phyloP scores from a whole-genome alignment of 2,888 invertebrate species.

The Laothoe populi region DNA sequence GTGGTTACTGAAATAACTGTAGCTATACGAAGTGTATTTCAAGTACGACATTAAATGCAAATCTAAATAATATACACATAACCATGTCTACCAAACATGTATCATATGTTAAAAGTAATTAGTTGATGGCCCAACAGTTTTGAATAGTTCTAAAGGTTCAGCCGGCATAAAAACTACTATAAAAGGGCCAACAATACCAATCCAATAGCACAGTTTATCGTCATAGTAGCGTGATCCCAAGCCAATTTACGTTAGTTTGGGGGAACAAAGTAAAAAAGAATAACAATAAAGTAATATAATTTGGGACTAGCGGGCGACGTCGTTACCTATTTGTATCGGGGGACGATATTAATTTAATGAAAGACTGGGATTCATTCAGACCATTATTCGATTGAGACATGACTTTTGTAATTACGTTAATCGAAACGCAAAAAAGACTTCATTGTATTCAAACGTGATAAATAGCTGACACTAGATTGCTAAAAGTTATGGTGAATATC shows the following conservation, averaged over 20 bases:
- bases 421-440: slow-evolving; percentile 38
- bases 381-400: slow-evolving; percentile 63
- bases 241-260: slow-evolving; percentile 81
- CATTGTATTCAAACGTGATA: slow-evolving; percentile 4
- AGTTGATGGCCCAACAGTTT: slow-evolving; percentile 26
- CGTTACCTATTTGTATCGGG: slow-evolving; percentile 73
- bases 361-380: slow-evolving; percentile 61
- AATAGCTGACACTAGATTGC: not conserved
- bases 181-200: slow-evolving; percentile 66
- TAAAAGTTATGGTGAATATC: not conserved
- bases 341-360: slow-evolving; percentile 77
- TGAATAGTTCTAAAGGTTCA: slow-evolving; percentile 28
- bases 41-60: not conserved
- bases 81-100: not conserved
- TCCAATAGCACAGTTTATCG: slow-evolving; percentile 78
- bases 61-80: not conserved
- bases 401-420: slow-evolving; percentile 51
- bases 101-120: slow-evolving; percentile 4
- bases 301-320: slow-evolving; percentile 71
- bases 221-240: slow-evolving; percentile 80
- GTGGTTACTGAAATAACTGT: not conserved
- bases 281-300: slow-evolving; percentile 84
- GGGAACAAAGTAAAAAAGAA: slow-evolving; percentile 78
- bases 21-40: too few relatives aligned
- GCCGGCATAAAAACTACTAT: slow-evolving; percentile 30